Conservation (phyloP, 64 coral and sea anemone species). For the Stichodactyla mertensii region DNA sequence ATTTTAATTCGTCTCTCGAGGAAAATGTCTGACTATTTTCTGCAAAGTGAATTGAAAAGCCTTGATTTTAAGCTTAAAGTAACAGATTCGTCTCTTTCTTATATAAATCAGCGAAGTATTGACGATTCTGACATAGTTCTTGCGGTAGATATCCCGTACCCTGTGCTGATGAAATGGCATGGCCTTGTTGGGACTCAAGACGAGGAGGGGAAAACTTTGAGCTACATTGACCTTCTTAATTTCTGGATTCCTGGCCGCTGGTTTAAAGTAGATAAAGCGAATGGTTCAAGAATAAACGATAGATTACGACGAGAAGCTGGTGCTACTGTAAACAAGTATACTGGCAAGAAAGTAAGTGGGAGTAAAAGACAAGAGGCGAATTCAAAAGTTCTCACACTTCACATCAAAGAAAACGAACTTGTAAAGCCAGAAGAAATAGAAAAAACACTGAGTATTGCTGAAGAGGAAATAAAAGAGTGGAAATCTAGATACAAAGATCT, state of each 20-base stretch:
- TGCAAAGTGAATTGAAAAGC: background rate
- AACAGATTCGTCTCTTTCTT: no score
- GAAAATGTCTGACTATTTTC: background rate
- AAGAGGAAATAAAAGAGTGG: conserved; percentile 17
- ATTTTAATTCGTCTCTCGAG: background rate
- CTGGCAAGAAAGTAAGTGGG: background rate
- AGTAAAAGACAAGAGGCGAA: conserved; percentile 24
- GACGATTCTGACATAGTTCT: no score
- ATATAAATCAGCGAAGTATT: no score
- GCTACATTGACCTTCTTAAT: no score
- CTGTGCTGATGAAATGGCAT: no score
- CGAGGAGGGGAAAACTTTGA: background rate
- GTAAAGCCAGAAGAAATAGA: conserved; percentile 18
- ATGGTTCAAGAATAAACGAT: conserved; percentile 18
- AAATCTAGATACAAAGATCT: conserved; percentile 17
- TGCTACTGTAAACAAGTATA: conserved; percentile 15
- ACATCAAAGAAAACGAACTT: conserved; percentile 18
- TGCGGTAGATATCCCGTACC: no score
- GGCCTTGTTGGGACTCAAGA: no score
- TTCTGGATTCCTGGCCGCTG: background rate
- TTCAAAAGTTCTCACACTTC: conserved; percentile 10
- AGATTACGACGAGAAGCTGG: conserved; percentile 33
- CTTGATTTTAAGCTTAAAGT: background rate
- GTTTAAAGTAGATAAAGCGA: conserved; percentile 14
- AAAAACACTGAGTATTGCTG: background rate